These are phyloP conservation scores for Helicoverpa zea DNA, from an alignment of 1,140 invertebrate genomes.

Conservation along the genomic window DNA sequence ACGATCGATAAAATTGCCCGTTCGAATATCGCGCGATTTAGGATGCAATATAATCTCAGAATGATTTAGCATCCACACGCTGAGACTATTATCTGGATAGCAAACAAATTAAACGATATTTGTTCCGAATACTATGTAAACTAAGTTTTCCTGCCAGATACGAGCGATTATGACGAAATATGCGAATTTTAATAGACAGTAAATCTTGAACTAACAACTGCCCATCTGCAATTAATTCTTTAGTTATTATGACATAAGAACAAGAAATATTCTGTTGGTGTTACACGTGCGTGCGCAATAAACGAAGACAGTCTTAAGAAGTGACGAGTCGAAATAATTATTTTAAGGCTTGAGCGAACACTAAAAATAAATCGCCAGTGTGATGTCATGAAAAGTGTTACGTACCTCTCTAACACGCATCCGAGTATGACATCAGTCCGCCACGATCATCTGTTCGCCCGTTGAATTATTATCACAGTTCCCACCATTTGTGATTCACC, in stretches of 20 bases:
- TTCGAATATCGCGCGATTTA: background rate
- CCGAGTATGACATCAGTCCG: conserved; percentile 80
- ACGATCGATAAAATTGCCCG: conserved; percentile 2
- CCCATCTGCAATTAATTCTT: conserved; percentile 4
- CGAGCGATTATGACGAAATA: background rate
- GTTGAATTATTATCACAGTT: conserved; percentile 71
- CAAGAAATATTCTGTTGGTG: conserved; percentile 3
- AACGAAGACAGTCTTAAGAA: conserved; percentile 61
- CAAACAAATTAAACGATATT: too few relatives aligned
- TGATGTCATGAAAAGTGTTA: conserved; percentile 83
- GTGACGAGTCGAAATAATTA: conserved; percentile 69
- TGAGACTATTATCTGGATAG: too few relatives aligned
- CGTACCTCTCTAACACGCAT: conserved; percentile 72
- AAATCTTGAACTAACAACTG: background rate
- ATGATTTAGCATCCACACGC: too few relatives aligned
- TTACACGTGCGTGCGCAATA: conserved; percentile 56
- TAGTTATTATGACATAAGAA: conserved; percentile 25
- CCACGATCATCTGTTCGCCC: conserved; percentile 69
- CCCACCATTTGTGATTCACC: conserved; percentile 61
- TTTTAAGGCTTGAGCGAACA: conserved; percentile 75
- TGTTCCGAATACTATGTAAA: too few relatives aligned
- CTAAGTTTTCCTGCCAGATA: background rate
- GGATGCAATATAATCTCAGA: background rate
- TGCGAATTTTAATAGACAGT: too few relatives aligned
- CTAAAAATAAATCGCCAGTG: conserved; percentile 79